These are phyloP conservation scores for Protonibea diacanthus DNA, from an alignment of 2,797 vertebrate species.

Conservation along the genomic window DNA sequence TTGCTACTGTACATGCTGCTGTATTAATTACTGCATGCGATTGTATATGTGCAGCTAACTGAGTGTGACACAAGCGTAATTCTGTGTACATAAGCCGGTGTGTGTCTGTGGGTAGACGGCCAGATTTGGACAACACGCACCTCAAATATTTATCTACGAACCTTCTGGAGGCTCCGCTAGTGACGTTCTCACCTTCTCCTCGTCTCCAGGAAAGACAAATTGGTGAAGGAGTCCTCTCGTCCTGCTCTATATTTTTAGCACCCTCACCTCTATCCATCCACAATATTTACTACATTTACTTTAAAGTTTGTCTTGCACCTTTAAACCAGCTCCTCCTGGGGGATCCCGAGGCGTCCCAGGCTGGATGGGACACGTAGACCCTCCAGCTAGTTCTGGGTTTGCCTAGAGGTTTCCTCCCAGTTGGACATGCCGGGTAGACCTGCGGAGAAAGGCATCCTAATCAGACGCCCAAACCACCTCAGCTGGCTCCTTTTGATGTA, in stretches of 20 bases:
- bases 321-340: too few relatives aligned
- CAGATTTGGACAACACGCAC: conserved; percentile 56
- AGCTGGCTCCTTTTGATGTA: too few relatives aligned
- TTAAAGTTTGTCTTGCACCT: neutral
- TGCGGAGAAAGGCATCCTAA: too few relatives aligned
- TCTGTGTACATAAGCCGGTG: neutral
- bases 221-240: conserved; percentile 22
- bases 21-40: conserved; percentile 20
- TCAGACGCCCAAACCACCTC: too few relatives aligned
- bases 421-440: too few relatives aligned
- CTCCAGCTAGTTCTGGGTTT: too few relatives aligned
- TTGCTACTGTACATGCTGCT: conserved; percentile 42
- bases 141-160: conserved; percentile 79
- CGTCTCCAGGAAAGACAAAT: conserved; percentile 28
- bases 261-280: neutral
- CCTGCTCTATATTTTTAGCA: neutral
- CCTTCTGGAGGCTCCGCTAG: conserved; percentile 45
- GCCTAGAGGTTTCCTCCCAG: too few relatives aligned
- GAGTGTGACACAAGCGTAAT: conserved; percentile 10
- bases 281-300: neutral
- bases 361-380: too few relatives aligned
- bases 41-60: neutral
- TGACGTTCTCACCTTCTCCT: conserved; percentile 35
- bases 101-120: conserved; percentile 42
- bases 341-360: too few relatives aligned